Base-by-base conservation (phyloP, 2,888 invertebrate genomes). In the Marasmarcha lunaedactyla region DNA sequence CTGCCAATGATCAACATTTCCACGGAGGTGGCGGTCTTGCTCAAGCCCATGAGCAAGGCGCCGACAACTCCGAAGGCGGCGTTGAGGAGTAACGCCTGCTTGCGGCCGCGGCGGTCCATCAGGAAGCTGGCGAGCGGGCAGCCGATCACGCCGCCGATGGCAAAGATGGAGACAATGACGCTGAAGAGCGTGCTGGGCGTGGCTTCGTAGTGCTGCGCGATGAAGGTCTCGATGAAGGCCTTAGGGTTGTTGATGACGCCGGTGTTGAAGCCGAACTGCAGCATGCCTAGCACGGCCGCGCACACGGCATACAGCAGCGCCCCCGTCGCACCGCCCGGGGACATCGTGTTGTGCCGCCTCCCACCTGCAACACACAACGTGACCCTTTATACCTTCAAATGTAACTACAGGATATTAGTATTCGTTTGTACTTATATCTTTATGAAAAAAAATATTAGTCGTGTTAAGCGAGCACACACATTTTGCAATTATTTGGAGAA, bases 131-230 rank as follows among this genome's bases (percentile, higher is more conserved):
- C 90, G 36, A 88, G 71, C 33, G 92, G 87, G 39, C 92, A 92
- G 14, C 92, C 92, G 33, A 90, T 73, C 89, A 92, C 90, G 20
- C 92, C 93, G 13, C 92, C 92, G 35, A 92, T 85, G 37, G 91
- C 90, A 63, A 91, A 92, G 49, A 92, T 89, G 48, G 90, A 87
- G 40, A 92, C 92, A 15, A 89, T 88, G 43, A 91, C 66, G 40
- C 88, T 85, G 67, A 87, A 89, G 42, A 89, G 60, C 30, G 86
- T 60, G 42, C 79, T 73, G 20, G 85, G 71, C 36, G 67, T 61
- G 43, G 84, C 76, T 33, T 71, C 60, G 55, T 86, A 87, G 54
- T 87, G 85, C 33, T 85, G 79, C 14, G 61, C 68, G 63, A 89
- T 88, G 67, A 89, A 89, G 49, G 76, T 76, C 62, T 88, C 86